A percentile compares a stretch with the other conserved stretches of the same genome.
phyloP scores from a whole-genome alignment of 2,888 invertebrate species.

The Oxycera nigricornis region DNA sequence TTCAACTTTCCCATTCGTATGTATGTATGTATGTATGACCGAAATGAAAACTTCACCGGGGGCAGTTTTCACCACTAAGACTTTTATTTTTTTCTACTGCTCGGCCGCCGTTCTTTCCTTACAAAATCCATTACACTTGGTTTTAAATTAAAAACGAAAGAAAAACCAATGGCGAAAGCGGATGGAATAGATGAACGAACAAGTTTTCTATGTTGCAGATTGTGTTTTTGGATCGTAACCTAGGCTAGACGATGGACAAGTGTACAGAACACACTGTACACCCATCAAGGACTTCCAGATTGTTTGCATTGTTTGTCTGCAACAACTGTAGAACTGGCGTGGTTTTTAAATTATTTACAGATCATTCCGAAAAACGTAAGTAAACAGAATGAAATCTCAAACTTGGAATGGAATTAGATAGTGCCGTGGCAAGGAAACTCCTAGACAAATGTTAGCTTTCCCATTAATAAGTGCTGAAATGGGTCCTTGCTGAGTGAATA shows the following conservation, averaged over 20 bases:
- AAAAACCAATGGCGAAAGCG: background rate
- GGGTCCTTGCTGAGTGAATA: no score
- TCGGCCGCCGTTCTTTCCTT: background rate
- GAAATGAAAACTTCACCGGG: background rate
- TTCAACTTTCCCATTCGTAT: no score
- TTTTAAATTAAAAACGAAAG: conserved; percentile 8
- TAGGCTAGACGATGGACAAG: background rate
- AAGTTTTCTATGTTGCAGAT: background rate
- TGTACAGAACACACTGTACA: background rate
- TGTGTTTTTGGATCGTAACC: background rate
- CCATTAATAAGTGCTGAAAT: no score
- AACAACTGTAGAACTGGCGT: background rate
- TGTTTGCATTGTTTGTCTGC: no score
- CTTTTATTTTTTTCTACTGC: background rate
- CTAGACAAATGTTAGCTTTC: no score
- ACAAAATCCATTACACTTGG: conserved; percentile 6
- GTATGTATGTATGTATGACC: no score
- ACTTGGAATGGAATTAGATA: background rate
- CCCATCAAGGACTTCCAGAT: no score
- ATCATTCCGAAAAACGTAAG: background rate
- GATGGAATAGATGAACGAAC: background rate
- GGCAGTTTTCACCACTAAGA: background rate
- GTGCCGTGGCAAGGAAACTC: no score
- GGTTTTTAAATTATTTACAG: background rate
- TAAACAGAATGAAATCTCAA: background rate